Percentiles rank a stretch among this genome's conserved stretches.
phyloP scores from a whole-genome alignment of 2,113 vertebrate species.

The Alethe castanea region DNA sequence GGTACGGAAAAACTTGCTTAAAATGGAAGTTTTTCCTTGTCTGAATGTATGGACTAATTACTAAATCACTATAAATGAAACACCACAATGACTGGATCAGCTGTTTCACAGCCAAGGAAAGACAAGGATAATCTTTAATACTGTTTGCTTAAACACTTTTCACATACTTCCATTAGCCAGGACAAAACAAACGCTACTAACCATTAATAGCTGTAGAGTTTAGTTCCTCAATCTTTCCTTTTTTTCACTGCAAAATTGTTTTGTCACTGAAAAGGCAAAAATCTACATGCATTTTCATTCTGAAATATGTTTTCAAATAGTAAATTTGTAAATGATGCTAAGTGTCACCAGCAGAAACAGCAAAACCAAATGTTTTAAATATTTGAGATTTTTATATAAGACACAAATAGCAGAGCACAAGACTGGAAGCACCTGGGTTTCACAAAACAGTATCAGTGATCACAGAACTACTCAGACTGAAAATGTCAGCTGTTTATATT shows the following conservation, averaged over 20 bases:
- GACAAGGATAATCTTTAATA: background rate
- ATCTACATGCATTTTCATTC: conserved; percentile 10
- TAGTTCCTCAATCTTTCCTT: conserved; percentile 1
- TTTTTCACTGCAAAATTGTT: conserved; percentile 35
- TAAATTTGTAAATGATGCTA: background rate
- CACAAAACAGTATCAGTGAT: background rate
- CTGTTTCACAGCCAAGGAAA: background rate
- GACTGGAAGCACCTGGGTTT: background rate
- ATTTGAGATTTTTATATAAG: background rate
- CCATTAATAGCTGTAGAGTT: background rate
- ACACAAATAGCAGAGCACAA: background rate
- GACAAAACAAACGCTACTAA: background rate
- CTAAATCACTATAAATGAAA: background rate
- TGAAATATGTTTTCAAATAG: background rate
- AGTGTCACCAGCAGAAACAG: background rate
- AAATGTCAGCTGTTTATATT: background rate
- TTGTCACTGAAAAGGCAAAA: conserved; percentile 35
- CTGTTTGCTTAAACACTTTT: background rate
- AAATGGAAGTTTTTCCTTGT: conserved; percentile 2
- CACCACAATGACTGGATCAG: background rate
- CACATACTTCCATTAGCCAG: background rate
- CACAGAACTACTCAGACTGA: background rate
- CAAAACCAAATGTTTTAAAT: background rate
- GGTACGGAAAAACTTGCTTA: conserved; percentile 23
- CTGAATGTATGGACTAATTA: background rate